Base-by-base conservation (phyloP, 2,113 vertebrate species). In the Cariama cristata region DNA sequence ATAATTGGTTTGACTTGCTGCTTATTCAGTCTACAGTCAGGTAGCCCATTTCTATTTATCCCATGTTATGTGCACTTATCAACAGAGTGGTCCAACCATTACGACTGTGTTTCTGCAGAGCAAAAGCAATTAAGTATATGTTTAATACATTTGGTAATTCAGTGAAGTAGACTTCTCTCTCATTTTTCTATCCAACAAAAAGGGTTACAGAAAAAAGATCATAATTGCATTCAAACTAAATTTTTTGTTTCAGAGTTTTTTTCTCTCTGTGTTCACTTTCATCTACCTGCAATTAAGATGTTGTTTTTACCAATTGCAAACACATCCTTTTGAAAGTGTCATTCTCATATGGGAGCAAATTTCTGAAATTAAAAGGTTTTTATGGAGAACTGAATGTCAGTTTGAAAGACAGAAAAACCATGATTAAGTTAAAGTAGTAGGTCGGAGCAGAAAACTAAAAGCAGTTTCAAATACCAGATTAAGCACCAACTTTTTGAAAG, bases 301-400 rank as follows among this genome's bases (percentile, higher is more conserved):
- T 2, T 79, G 21, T n/a, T 82, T 92, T 85, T 77, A 90, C 64
- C 28, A 66, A 62, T 0, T 83, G 55, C 60, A 93, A 91, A 85
- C 26, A 81, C 44, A 76, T 32, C 13, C 19, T 77, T 91, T 75
- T 11, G 64, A 86, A 93, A 75, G 64, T 58, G 45, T 87, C 19
- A 17, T 56, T 82, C 24, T 89, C 62, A 82, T 52, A 45, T 75
- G 24, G 35, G 33, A 93, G 53, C 21, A 95, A 84, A 86, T 82
- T 93, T 92, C 60, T 93, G 49, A 94, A 94, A 92, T 80, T 60
- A 96, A 88, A 88, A 88, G 21, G 30, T 32, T 81, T 85, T 69
- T 71, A 79, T 24, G 52, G 47, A 86, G 86, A 92, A 86, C 20
- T 18, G 12, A 42, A 67, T 63, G 44, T 77, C 76, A 81, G 28